Conservation (phyloP, 2,113 vertebrate species). For the Callionymus lyra region DNA sequence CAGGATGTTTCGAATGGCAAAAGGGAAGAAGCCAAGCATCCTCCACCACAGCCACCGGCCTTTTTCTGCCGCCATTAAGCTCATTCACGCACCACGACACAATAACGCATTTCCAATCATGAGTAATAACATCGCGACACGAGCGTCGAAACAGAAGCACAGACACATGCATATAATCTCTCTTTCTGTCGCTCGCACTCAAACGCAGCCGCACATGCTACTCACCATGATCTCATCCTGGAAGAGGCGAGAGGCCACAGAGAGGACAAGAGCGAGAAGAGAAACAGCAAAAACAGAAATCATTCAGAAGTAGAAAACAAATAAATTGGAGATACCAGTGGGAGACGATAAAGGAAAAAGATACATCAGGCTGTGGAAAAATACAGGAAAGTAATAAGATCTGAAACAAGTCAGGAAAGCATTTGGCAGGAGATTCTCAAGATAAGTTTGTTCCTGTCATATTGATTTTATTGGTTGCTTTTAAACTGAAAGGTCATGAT, state of each 20-base stretch:
- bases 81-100: conserved; percentile 5
- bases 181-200: not conserved
- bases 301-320: conserved; percentile 14
- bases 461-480: not conserved
- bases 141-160: not conserved
- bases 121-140: no score
- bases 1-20: conserved; percentile 24
- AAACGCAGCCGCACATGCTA: conserved; percentile 22
- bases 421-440: no score
- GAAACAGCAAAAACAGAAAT: conserved; percentile 21
- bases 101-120: no score
- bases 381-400: no score
- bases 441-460: no score
- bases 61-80: not conserved
- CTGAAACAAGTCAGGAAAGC: no score
- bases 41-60: conserved; percentile 32
- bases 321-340: conserved; percentile 12
- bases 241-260: conserved; percentile 23
- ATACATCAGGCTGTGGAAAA: not conserved
- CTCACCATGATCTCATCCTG: conserved; percentile 73
- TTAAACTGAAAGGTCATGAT: not conserved
- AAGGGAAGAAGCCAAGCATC: conserved; percentile 42
- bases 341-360: conserved; percentile 4
- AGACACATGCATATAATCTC: not conserved
- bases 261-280: conserved; percentile 7